A percentile compares a stretch with the other conserved stretches of the same genome.
Conservation (phyloP, 2,797 vertebrate genomes). For the Manis crassicaudata region DNA sequence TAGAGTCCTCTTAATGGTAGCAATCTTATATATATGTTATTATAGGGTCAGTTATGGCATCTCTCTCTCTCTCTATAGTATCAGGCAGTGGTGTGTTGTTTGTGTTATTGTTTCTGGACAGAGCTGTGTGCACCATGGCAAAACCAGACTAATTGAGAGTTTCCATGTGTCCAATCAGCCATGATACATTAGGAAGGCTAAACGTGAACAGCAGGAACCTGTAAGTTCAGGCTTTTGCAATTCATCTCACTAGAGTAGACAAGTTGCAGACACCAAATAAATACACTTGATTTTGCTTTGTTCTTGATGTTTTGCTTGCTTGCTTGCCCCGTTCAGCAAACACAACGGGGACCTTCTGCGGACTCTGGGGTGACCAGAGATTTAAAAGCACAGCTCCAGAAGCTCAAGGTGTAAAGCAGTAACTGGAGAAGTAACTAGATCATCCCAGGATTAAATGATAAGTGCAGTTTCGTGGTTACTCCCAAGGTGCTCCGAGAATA, state of each 20-base stretch:
- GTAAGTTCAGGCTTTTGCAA: conserved; percentile 74
- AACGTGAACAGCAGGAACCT: conserved; percentile 70
- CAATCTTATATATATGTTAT: neutral
- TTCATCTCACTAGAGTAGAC: conserved; percentile 73
- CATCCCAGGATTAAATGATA: neutral
- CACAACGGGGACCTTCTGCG: fast-evolving
- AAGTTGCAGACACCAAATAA: neutral
- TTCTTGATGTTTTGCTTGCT: neutral
- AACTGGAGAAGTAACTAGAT: neutral
- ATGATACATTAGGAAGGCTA: conserved; percentile 72
- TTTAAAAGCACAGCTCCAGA: neutral
- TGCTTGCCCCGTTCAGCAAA: neutral
- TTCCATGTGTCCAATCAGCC: conserved; percentile 63
- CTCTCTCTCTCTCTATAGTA: neutral
- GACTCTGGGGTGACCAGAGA: neutral
- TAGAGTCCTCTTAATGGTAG: neutral
- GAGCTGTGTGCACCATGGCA: conserved; percentile 1
- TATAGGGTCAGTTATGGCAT: neutral
- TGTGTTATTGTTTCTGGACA: neutral
- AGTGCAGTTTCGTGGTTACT: fast-evolving
- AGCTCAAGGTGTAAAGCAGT: neutral
- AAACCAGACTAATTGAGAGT: conserved; percentile 72
- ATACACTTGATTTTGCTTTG: neutral
- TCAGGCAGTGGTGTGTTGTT: too few relatives aligned
- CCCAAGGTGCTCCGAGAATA: neutral